Conservation (phyloP, 2,888 invertebrate species). For the Ochropleura plecta region DNA sequence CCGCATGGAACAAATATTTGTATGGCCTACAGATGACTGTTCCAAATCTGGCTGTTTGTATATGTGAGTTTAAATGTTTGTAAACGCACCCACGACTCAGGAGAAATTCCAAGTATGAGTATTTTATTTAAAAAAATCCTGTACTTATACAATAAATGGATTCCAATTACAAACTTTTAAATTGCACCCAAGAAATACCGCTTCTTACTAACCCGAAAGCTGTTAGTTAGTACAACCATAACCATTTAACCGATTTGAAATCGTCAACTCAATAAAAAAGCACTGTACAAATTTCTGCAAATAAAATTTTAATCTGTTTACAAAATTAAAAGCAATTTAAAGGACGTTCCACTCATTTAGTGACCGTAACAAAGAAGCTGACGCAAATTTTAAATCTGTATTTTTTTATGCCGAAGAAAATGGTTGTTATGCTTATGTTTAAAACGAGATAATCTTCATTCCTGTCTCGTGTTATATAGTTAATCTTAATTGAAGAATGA, state of each 20-base stretch:
- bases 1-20: too few species aligned
- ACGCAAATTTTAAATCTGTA: constrained; percentile 46
- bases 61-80: too few species aligned
- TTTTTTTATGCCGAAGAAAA: constrained; percentile 30
- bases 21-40: too few species aligned
- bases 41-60: too few species aligned
- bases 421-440: constrained; percentile 19
- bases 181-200: not conserved
- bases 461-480: constrained; percentile 22
- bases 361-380: constrained; percentile 40
- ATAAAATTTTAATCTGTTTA: constrained; percentile 41
- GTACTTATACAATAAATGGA: not conserved
- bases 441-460: constrained; percentile 29
- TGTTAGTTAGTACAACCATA: constrained; percentile 17
- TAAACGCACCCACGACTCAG: too few species aligned
- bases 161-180: not conserved
- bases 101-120: too few species aligned
- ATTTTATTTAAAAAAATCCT: too few species aligned
- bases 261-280: constrained; percentile 5
- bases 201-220: not conserved
- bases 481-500: constrained; percentile 42
- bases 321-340: constrained; percentile 56
- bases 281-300: not conserved
- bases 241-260: constrained; percentile 24
- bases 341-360: constrained; percentile 45